Percentiles rank a stretch among this genome's conserved stretches.
Evolutionary conservation across 2,888 invertebrate species (phyloP).

Genomic region (Nebria salina): DNA sequence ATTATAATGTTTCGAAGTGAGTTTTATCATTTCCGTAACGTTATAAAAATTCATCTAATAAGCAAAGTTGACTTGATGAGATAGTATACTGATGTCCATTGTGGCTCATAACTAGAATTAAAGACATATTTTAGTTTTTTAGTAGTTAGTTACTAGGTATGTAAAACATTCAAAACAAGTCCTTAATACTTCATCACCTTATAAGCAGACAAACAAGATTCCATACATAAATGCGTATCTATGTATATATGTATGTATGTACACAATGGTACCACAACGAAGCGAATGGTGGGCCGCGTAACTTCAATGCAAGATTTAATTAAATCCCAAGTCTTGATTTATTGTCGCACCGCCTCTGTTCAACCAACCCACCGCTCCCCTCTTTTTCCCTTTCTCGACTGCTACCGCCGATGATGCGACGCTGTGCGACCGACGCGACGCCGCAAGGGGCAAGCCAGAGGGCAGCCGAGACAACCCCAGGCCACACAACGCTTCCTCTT

Average conservation of each 20-base stretch:
- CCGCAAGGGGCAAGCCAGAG: slow-evolving; percentile 13
- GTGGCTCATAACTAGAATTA: no score
- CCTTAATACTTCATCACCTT: not conserved
- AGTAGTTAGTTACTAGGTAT: no score
- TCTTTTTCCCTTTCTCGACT: slow-evolving; percentile 44
- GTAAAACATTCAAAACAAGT: not conserved
- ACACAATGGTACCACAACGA: slow-evolving; percentile 34
- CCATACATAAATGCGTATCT: not conserved
- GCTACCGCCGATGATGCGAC: slow-evolving; percentile 11
- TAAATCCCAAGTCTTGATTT: slow-evolving; percentile 67
- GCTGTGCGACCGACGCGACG: slow-evolving; percentile 4
- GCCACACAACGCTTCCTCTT: slow-evolving; percentile 15
- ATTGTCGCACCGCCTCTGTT: slow-evolving; percentile 62
- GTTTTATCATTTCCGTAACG: no score
- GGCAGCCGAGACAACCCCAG: slow-evolving; percentile 15
- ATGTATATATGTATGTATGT: not conserved
- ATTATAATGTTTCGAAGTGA: no score
- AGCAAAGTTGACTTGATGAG: no score
- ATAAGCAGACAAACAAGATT: not conserved
- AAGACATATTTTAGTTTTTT: no score
- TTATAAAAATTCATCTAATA: no score
- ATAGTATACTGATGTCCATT: no score
- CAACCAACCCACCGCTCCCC: slow-evolving; percentile 48
- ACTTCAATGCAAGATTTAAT: slow-evolving; percentile 68
- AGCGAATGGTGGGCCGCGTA: slow-evolving; percentile 64